Conservation (phyloP, 2,888 invertebrate genomes). For the Drosophila melanocephala region DNA sequence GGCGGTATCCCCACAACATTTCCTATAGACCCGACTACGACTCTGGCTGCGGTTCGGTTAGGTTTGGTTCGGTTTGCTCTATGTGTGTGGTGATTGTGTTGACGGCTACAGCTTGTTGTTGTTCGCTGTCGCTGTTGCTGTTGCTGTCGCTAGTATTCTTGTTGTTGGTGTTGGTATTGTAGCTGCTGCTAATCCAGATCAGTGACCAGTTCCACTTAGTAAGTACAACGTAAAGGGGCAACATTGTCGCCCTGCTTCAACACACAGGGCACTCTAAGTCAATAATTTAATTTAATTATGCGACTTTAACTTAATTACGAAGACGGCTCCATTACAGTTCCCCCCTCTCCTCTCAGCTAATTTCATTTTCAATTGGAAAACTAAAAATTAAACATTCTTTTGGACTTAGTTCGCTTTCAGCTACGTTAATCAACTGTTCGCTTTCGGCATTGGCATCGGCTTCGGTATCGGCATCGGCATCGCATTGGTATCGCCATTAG, state of each 20-base stretch:
- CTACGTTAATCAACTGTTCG: slow-evolving; percentile 16
- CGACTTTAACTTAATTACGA: slow-evolving; percentile 81
- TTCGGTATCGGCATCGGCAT: slow-evolving; percentile 21
- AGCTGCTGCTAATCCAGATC: slow-evolving; percentile 78
- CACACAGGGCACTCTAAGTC: slow-evolving; percentile 51
- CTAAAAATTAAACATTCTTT: slow-evolving; percentile 58
- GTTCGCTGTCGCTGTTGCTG: slow-evolving; percentile 45
- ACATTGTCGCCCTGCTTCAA: slow-evolving; percentile 14
- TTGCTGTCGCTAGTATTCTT: slow-evolving; percentile 36
- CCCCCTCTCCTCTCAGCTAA: slow-evolving; percentile 12
- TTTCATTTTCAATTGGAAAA: slow-evolving; percentile 57
- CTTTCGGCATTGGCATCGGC: slow-evolving; percentile 23
- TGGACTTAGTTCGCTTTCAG: slow-evolving; percentile 30
- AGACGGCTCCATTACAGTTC: slow-evolving; percentile 31
- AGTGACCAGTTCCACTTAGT: slow-evolving; percentile 81
- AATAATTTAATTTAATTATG: slow-evolving; percentile 83
- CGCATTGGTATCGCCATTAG: slow-evolving; percentile 11
- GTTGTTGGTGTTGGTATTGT: slow-evolving; percentile 39
- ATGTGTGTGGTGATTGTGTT: slow-evolving; percentile 78
- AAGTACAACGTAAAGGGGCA: slow-evolving; percentile 63
- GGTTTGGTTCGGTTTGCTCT: slow-evolving; percentile 22
- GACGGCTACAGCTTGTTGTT: slow-evolving; percentile 75
- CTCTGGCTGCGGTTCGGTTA: slow-evolving; percentile 39
- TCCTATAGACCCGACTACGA: slow-evolving; percentile 60
- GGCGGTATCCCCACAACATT: slow-evolving; percentile 82